Evolutionary conservation across 2,113 vertebrate species (phyloP), one percentile per base, ranked within the genome.

Genomic region (Rhinolophus ferrumequinum): DNA sequence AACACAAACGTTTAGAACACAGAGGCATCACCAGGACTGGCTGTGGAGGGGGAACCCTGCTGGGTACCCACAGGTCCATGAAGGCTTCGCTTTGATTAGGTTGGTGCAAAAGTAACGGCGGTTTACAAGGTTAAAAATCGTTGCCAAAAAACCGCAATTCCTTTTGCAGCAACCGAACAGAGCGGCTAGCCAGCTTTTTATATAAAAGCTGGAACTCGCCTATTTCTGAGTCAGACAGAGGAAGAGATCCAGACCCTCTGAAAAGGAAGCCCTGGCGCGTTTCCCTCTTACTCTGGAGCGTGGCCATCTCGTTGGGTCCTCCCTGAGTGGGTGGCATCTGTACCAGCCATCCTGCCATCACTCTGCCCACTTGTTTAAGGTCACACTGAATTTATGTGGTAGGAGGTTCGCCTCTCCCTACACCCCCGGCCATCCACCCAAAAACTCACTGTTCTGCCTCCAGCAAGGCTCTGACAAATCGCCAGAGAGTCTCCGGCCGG

Each of bases 21-120:
- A 64, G 4, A 7, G 0, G 2, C 35, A 11, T 79, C 62, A 54
- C 69, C 16, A n/a, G 47, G 80, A n/a, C 72, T 30, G 0, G 67
- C 77, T 12, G 1, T 0, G 0, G 3, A 9, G 24, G 41, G 41
- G 41, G n/a, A 11, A 6, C 2, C 60, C 18, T 6, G 81, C 86
- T 14, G 21, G 0, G 26, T 0, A 0, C 47, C 56, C 50, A 33
- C 8, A 5, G 0, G 9, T 0, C 33, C 11, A 33, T 6, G 2
- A 14, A 8, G 33, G 56, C 87, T 93, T 83, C 4, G 2, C 13
- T 41, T 54, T 28, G 5, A 44, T 44, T 44, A 44, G 41, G 41
- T 44, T 44, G 41, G 5, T 44, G 41, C 41, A 44, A 44, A 44
- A 44, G 41, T 44, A 44, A 44, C 41, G 5, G 41, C 6, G 41